Conservation (phyloP, 2,113 vertebrate species). For the Arizona elegans region DNA sequence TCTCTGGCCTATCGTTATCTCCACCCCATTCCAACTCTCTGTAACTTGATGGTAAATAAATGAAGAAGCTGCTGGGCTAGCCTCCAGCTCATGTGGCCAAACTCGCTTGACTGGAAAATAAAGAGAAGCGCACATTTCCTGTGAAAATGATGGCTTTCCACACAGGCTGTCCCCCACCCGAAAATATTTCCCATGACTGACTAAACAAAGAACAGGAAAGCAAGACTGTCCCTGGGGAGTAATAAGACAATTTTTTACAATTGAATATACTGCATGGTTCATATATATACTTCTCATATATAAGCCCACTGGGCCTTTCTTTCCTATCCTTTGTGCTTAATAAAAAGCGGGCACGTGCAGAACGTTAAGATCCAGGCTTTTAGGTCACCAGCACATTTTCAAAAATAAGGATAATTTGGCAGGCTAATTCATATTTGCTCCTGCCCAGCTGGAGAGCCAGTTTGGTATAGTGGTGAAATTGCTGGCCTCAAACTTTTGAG, state of each 20-base stretch:
- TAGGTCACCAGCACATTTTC: background rate
- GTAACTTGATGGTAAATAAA: background rate
- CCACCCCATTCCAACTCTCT: background rate
- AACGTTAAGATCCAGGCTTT: background rate
- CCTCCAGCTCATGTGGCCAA: slow-evolving; percentile 7
- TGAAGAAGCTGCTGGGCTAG: background rate
- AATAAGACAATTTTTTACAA: background rate
- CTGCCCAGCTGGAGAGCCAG: background rate
- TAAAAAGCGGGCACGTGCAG: background rate
- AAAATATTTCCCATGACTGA: background rate
- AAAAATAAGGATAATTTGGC: background rate
- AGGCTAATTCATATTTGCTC: background rate
- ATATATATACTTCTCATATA: background rate
- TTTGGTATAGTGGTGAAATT: background rate
- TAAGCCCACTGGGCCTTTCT: background rate
- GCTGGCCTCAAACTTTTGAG: background rate
- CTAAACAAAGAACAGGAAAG: slow-evolving; percentile 22
- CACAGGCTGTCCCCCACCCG: background rate
- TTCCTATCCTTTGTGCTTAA: background rate
- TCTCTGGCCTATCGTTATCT: background rate
- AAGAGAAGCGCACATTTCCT: background rate
- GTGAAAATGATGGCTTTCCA: background rate
- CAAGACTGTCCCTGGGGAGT: background rate
- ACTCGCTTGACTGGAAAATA: background rate
- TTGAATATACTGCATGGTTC: background rate